Percentiles rank a stretch among this genome's conserved stretches.
phyloP scores from a whole-genome alignment of 2,797 vertebrate species.

The Neostethus bicornis region DNA sequence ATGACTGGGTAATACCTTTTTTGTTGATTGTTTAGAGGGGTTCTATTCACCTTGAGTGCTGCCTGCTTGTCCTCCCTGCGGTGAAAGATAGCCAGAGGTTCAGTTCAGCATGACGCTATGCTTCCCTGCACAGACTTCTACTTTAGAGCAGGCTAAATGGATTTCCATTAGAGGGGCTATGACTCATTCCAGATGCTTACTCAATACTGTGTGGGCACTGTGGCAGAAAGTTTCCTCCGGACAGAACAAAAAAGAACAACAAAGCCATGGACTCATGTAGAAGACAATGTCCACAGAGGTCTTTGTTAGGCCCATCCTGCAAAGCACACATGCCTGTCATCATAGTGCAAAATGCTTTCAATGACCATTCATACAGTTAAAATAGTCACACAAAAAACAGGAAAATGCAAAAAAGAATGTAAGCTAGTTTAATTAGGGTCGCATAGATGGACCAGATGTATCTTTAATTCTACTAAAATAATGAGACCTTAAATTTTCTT shows the following conservation, averaged over 20 bases:
- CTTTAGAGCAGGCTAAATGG: constrained; percentile 71
- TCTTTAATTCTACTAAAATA: constrained; percentile 9
- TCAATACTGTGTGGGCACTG: constrained; percentile 72
- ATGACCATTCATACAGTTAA: background rate
- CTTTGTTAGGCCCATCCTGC: constrained; percentile 1
- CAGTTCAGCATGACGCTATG: constrained; percentile 58
- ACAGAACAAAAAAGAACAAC: constrained; percentile 53
- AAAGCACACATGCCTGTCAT: constrained; percentile 7
- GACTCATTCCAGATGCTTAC: constrained; percentile 77
- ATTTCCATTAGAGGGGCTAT: constrained; percentile 78
- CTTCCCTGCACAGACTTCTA: constrained; percentile 66
- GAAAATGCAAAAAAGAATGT: background rate
- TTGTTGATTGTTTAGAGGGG: constrained; percentile 26
- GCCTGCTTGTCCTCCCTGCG: constrained; percentile 44
- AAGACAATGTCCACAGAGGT: constrained; percentile 17
- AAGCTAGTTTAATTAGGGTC: constrained; percentile 11
- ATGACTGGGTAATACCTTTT: constrained; percentile 10
- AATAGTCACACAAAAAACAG: background rate
- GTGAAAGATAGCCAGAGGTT: constrained; percentile 56
- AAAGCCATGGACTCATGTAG: constrained; percentile 34
- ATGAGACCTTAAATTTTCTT: constrained; percentile 24
- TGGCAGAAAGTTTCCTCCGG: constrained; percentile 65
- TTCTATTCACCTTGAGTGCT: constrained; percentile 55
- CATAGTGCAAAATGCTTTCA: constrained; percentile 1
- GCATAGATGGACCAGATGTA: constrained; percentile 7